Evolutionary conservation across 2,113 vertebrate species (phyloP), one percentile per base, ranked within the genome.

Genomic region (Sebastes fasciatus): DNA sequence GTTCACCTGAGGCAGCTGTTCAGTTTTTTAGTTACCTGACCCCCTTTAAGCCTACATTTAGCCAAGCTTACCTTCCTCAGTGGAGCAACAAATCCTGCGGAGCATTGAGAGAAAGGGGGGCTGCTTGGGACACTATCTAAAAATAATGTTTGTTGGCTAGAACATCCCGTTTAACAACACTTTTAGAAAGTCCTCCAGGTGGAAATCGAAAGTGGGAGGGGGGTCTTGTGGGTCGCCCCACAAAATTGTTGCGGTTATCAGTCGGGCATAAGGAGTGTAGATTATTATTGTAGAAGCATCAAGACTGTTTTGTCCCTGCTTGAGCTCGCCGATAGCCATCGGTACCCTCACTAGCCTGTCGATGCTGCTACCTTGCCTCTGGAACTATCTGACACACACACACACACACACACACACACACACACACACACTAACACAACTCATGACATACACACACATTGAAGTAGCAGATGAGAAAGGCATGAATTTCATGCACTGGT

Each of bases 1-100:
- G 45, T 80, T 78, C 51, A 90, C 84, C 82, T 85, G 77, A 76
- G 64, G 74, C 84, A 54, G 80, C 46, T 85, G 70, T 69, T 79
- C 26, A 64, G 71, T 71, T 65, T 77, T 86, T 83, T 71, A 70
- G 63, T 81, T 83, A 77, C 75, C 80, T 79, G 82, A 85, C 84
- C 68, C 66, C 71, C 60, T 82, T 82, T 64, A 86, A 66, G 43
- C 76, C 51, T 26, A 71, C 62, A 78, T 90, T 87, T 84, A 90
- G 69, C 81, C 82, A 71, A 79, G 79, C 76, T 85, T 86, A 83
- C 74, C 57, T 66, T 77, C 64, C 76, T 73, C 76, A 67, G 71
- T 54, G 55, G 83, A 84, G 71, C 67, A 80, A 69, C 77, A 82
- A 72, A 86, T 85, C 78, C 87, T 79, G 55, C 57, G 19, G 74